phyloP scores from a whole-genome alignment of 2,113 vertebrate species.

The Rhinolophus ferrumequinum region DNA sequence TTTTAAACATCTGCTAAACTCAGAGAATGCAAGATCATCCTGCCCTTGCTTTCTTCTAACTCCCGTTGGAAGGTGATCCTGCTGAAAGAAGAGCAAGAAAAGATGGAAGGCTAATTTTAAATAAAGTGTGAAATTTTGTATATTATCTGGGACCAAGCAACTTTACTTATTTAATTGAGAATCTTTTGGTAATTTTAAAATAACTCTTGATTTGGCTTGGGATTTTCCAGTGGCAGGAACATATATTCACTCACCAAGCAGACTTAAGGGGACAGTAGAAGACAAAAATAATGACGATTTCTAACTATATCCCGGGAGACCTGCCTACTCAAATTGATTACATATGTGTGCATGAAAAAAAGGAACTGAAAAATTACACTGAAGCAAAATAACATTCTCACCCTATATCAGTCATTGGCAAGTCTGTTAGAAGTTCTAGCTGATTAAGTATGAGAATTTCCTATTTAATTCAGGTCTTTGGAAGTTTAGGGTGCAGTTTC shows the following conservation, averaged over 20 bases:
- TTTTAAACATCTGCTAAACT: neutral
- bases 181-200: neutral
- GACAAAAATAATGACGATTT: conserved; percentile 28
- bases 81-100: neutral
- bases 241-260: neutral
- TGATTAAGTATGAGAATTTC: neutral
- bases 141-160: neutral
- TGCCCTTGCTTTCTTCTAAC: conserved; percentile 23
- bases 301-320: conserved; percentile 19
- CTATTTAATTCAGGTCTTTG: conserved; percentile 13
- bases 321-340: neutral
- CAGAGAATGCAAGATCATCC: neutral
- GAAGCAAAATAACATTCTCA: conserved; percentile 32
- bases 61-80: neutral
- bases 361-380: neutral
- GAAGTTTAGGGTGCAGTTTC: neutral
- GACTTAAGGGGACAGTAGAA: neutral
- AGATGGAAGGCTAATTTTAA: neutral
- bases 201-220: neutral
- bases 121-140: neutral
- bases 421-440: neutral
- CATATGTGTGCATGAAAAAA: neutral
- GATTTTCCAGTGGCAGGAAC: neutral
- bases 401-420: neutral
- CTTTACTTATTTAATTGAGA: conserved; percentile 6